Evolutionary conservation across 2,113 vertebrate genomes (phyloP).

Genomic region (Trichechus manatus): DNA sequence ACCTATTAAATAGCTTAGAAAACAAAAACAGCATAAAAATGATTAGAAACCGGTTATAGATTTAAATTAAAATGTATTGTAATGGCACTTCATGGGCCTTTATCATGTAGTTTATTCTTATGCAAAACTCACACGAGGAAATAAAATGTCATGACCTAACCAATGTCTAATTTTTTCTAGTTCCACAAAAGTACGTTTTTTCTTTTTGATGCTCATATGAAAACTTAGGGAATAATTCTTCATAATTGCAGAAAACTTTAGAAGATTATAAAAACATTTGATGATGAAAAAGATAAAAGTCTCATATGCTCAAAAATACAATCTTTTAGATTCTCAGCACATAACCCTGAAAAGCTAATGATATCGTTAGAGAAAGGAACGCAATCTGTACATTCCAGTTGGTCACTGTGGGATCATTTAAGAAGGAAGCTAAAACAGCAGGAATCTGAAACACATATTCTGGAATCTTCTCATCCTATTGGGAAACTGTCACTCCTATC

Average conservation of each 20-base stretch:
- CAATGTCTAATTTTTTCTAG: conserved; percentile 34
- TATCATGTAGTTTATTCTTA: neutral
- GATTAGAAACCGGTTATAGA: neutral
- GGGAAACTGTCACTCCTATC: rapidly evolving
- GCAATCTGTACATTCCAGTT: rapidly evolving
- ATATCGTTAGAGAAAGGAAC: neutral
- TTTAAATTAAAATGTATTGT: conserved; percentile 51
- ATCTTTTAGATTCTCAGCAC: neutral
- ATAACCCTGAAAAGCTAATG: neutral
- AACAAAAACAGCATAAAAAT: conserved; percentile 51
- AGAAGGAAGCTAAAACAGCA: neutral
- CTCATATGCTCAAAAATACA: neutral
- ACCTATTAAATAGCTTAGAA: conserved; percentile 65
- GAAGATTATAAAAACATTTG: neutral
- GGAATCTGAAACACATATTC: neutral
- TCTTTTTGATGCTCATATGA: neutral
- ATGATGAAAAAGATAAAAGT: neutral
- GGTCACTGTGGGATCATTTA: neutral
- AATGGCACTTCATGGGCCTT: neutral
- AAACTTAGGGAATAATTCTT: conserved; percentile 11
- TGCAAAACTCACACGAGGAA: conserved; percentile 18
- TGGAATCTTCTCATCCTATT: rapidly evolving
- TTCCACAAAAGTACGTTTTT: conserved; percentile 1
- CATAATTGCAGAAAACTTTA: neutral
- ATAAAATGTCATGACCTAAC: neutral